Base-by-base conservation (phyloP, 1,140 invertebrate genomes). In the Metaphire vulgaris region DNA sequence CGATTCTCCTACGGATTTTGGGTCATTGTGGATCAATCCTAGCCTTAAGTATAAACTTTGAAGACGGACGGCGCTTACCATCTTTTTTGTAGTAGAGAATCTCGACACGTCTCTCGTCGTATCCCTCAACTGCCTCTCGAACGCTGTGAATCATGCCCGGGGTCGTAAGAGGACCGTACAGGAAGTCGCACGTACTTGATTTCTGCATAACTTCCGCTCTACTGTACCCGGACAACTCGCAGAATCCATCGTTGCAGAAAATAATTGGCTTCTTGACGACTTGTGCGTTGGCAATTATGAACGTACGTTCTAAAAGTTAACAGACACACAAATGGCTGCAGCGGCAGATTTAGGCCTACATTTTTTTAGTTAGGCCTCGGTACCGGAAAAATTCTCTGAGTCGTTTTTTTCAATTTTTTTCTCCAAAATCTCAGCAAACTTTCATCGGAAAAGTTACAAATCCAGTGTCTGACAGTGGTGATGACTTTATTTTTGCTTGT, bases 181-280 rank as follows among this genome's bases (percentile, higher is more conserved):
- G 88, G 85, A 94, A 93, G 78, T 92, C 90, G 87, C 91, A 92
- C 66, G 90, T 87, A 71, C 91, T 91, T 1, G 91, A 89, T 79
- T 90, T 88, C 86, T 92, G 92, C 91, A 93, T 92, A 79, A 93
- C 91, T 85, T 93, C 92, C 16, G 91, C 91, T 76, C 92, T 79
- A 6, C 86, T 87, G 82, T 89, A 93, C 64, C 92, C 92, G 41
- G 91, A 91, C 84, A 94, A 87, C 68, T 91, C 90, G 84, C 92
- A 92, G 83, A 94, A 93, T 77, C 92, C 92, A 86, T 94, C 92
- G 82, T 92, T 93, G 87, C 92, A 93, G 85, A 93, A 94, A 83
- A 94, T 93, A 83, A 93, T 92, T 81, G 92, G 90, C 83, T 90
- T 91, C 83, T 90, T 89, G 83, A 90, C 90, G 76, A 91, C 89